A percentile compares a stretch with the other conserved stretches of the same genome.
phyloP scores from a whole-genome alignment of 2,888 invertebrate species.

The Brachyptera risi region DNA sequence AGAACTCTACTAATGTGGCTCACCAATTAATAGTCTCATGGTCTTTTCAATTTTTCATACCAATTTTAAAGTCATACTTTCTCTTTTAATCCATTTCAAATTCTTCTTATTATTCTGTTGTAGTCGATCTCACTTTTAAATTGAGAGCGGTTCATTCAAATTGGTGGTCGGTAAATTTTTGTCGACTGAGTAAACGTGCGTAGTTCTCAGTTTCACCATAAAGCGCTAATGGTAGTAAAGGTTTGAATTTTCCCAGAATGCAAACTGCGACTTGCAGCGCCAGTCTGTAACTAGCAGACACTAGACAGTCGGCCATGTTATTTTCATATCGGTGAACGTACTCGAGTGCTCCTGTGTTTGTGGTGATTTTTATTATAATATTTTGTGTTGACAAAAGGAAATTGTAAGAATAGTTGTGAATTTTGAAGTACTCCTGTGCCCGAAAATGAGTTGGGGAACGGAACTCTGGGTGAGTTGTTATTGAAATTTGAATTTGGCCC shows the following conservation, averaged over 20 bases:
- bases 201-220: not conserved
- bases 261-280: no score
- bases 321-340: slow-evolving; percentile 14
- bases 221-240: not conserved
- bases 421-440: slow-evolving; percentile 4
- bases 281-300: no score
- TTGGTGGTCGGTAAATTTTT: no score
- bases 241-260: not conserved
- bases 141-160: no score
- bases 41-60: no score
- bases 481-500: not conserved
- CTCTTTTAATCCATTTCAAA: no score
- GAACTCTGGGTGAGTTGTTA: slow-evolving; percentile 60
- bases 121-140: no score
- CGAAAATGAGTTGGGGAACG: slow-evolving; percentile 62
- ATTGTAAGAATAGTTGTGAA: slow-evolving; percentile 22
- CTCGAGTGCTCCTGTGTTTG: slow-evolving; percentile 13
- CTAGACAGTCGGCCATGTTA: slow-evolving; percentile 28
- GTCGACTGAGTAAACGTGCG: no score
- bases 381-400: slow-evolving; percentile 22
- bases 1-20: no score
- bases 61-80: no score
- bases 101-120: no score
- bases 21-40: no score
- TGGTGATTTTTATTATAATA: slow-evolving; percentile 24